Evolutionary conservation across 1,140 invertebrate species (phyloP).

Genomic region (Calephelis virginiensis): DNA sequence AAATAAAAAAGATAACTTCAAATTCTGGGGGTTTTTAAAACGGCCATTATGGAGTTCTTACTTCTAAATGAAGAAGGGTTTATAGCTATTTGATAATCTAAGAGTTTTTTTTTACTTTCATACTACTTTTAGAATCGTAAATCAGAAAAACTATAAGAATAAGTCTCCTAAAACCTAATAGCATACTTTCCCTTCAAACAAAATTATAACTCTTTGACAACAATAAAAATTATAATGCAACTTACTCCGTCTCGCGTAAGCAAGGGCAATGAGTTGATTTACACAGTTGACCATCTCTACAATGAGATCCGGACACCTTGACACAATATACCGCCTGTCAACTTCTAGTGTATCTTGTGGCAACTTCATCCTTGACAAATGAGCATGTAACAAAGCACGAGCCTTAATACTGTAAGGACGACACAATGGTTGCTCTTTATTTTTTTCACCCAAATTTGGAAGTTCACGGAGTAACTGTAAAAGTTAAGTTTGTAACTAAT

Average conservation of each 20-base stretch:
- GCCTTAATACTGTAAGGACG: conserved; percentile 98
- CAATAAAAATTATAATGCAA: conserved; percentile 25
- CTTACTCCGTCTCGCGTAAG: conserved; percentile 92
- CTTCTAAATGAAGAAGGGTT: too few relatives aligned
- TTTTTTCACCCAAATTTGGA: conserved; percentile 95
- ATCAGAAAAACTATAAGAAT: too few relatives aligned
- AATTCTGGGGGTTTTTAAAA: too few relatives aligned
- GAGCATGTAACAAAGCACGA: conserved; percentile 95
- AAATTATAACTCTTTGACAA: not conserved
- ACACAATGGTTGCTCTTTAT: conserved; percentile 95
- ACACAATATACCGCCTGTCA: conserved; percentile 92
- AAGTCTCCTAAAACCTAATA: too few relatives aligned
- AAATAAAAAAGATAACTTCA: too few relatives aligned
- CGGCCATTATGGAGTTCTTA: too few relatives aligned
- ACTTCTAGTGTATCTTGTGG: conserved; percentile 90
- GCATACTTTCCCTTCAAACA: not conserved
- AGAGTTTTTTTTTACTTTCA: too few relatives aligned
- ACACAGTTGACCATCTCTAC: conserved; percentile 98
- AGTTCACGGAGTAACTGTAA: conserved; percentile 93
- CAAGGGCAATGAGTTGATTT: conserved; percentile 94
- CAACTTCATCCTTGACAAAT: conserved; percentile 91
- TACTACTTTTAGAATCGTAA: too few relatives aligned
- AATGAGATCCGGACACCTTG: conserved; percentile 96
- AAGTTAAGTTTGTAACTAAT: not conserved
- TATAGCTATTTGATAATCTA: too few relatives aligned